Evolutionary conservation across 2,113 vertebrate species (phyloP).

Genomic region (Dicrurus megarhynchus): DNA sequence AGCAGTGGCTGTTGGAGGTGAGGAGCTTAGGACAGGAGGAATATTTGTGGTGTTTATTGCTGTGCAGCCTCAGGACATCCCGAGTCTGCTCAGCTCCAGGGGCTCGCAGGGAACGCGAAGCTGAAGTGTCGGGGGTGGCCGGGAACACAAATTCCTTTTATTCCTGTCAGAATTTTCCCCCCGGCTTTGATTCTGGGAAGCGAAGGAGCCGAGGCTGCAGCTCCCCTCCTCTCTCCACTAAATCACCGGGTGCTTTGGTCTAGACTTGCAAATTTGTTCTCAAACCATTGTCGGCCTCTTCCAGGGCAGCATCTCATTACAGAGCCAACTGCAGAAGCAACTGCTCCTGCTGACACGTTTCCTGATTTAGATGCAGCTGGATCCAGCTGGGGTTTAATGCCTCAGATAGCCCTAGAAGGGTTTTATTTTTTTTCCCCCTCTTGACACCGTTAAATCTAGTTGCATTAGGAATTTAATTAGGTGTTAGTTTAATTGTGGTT

Average conservation of each 20-base stretch:
- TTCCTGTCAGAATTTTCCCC: neutral
- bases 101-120: rapidly evolving
- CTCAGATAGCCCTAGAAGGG: neutral
- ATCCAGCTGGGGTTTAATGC: slow-evolving; percentile 23
- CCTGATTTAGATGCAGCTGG: slow-evolving; percentile 45
- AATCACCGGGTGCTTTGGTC: neutral
- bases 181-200: neutral
- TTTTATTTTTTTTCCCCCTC: neutral
- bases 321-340: neutral
- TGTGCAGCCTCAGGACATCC: neutral
- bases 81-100: neutral
- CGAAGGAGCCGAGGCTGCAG: neutral
- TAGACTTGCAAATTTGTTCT: slow-evolving; percentile 40
- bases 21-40: neutral
- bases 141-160: neutral
- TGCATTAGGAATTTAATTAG: slow-evolving; percentile 59
- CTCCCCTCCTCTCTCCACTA: neutral
- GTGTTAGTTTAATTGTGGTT: slow-evolving; percentile 51
- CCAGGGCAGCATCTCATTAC: slow-evolving; percentile 40
- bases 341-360: slow-evolving; percentile 7
- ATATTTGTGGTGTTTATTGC: neutral
- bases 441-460: slow-evolving; percentile 30
- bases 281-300: neutral
- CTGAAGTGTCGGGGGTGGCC: neutral
- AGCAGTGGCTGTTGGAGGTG: neutral